Conservation (phyloP, 2,797 vertebrate genomes). For the Percopsis omiscomaycus region DNA sequence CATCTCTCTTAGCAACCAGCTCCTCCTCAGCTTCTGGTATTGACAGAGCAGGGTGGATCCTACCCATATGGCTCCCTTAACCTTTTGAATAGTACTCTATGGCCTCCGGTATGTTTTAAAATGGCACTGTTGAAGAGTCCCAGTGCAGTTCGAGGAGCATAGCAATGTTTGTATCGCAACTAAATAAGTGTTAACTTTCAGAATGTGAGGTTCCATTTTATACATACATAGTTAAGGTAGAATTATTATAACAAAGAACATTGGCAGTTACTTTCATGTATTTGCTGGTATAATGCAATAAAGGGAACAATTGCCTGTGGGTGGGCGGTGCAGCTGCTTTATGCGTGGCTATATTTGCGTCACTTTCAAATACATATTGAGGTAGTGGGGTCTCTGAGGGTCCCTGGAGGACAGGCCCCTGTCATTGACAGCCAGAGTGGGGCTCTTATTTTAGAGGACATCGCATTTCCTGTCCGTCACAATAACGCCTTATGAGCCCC, state of each 20-base stretch:
- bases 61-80: conserved; percentile 58
- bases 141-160: too few relatives aligned
- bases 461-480: conserved; percentile 83
- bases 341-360: conserved; percentile 22
- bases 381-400: conserved; percentile 49
- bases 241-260: too few relatives aligned
- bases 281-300: too few relatives aligned
- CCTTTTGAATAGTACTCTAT: conserved; percentile 36
- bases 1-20: conserved; percentile 72
- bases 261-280: neutral
- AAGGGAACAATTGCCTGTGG: neutral
- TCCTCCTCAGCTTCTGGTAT: conserved; percentile 67
- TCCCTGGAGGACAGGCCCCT: conserved; percentile 63
- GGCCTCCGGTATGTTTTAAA: neutral
- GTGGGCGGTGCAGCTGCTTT: conserved; percentile 6
- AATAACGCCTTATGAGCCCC: conserved; percentile 80
- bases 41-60: conserved; percentile 50
- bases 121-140: too few relatives aligned
- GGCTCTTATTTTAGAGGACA: conserved; percentile 79
- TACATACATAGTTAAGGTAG: too few relatives aligned
- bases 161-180: too few relatives aligned
- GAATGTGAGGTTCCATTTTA: too few relatives aligned
- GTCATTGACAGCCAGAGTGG: conserved; percentile 75
- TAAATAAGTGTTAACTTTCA: too few relatives aligned
- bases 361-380: conserved; percentile 13